These are phyloP conservation scores for Tachuris rubrigastra DNA, from an alignment of 2,113 vertebrate genomes.

Conservation along the genomic window DNA sequence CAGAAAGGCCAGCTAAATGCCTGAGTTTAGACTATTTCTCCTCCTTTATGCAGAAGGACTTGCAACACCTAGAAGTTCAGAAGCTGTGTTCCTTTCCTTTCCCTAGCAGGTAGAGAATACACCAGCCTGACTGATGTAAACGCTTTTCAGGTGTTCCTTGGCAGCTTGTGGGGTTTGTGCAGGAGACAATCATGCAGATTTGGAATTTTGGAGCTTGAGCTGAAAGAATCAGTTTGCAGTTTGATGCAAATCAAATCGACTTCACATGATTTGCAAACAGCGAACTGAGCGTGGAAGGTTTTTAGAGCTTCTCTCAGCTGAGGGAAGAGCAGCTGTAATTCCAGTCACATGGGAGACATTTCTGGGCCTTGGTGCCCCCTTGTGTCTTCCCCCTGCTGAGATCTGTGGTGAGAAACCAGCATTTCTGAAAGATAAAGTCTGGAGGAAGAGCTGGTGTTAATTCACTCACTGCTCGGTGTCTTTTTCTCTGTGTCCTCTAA, in stretches of 20 bases:
- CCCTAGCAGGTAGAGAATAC: not conserved
- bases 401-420: not conserved
- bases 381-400: not conserved
- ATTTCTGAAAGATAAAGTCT: not conserved
- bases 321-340: not conserved
- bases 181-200: not conserved
- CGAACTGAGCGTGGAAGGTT: not conserved
- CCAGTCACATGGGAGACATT: not conserved
- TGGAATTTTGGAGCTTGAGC: not conserved
- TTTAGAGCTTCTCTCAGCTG: not conserved
- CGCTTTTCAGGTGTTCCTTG: not conserved
- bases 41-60: not conserved
- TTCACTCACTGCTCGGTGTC: not conserved
- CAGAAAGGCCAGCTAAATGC: not conserved
- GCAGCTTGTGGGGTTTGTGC: not conserved
- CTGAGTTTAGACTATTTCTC: not conserved
- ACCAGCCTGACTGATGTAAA: not conserved
- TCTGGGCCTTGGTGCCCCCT: not conserved
- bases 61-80: not conserved
- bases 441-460: not conserved
- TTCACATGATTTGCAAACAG: not conserved
- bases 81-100: not conserved
- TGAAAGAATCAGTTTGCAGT: not conserved
- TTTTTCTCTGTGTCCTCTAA: not conserved
- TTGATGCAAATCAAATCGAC: not conserved